These are phyloP conservation scores for Guaruba guarouba DNA, from an alignment of 2,113 vertebrate genomes.

Conservation along the genomic window DNA sequence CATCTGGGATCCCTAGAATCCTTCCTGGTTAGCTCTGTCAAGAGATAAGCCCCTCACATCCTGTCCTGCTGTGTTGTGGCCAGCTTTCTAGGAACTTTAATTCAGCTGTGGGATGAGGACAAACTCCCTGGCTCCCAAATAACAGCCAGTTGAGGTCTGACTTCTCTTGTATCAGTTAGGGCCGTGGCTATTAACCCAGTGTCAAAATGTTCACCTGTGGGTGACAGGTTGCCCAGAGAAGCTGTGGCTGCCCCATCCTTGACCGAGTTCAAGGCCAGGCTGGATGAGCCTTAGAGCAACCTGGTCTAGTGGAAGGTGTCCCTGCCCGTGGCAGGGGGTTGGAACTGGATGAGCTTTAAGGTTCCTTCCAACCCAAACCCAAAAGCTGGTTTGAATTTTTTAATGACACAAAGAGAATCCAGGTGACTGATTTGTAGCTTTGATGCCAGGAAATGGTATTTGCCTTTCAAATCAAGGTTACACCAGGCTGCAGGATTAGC, in stretches of 20 bases:
- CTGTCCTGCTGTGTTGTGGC: neutral
- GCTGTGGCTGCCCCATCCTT: neutral
- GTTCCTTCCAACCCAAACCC: neutral
- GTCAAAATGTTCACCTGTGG: neutral
- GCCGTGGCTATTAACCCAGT: accelerated
- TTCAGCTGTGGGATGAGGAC: neutral
- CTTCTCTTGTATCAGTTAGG: neutral
- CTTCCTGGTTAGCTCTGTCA: neutral
- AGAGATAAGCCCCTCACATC: neutral
- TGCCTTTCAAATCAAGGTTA: conserved; percentile 27
- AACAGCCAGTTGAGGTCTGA: neutral
- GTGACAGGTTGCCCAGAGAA: neutral
- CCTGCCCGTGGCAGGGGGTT: neutral
- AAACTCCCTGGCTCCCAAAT: neutral
- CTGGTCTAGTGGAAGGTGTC: neutral
- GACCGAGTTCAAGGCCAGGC: neutral
- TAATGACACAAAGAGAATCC: neutral
- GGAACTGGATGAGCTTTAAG: neutral
- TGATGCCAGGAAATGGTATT: neutral
- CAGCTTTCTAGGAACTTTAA: neutral
- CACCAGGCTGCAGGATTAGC: neutral
- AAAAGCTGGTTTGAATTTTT: neutral
- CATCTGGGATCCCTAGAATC: conserved; percentile 40
- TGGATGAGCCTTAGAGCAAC: neutral
- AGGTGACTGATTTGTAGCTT: neutral